Base-by-base conservation (phyloP, 2,113 vertebrate genomes). In the Harpagus bidentatus region DNA sequence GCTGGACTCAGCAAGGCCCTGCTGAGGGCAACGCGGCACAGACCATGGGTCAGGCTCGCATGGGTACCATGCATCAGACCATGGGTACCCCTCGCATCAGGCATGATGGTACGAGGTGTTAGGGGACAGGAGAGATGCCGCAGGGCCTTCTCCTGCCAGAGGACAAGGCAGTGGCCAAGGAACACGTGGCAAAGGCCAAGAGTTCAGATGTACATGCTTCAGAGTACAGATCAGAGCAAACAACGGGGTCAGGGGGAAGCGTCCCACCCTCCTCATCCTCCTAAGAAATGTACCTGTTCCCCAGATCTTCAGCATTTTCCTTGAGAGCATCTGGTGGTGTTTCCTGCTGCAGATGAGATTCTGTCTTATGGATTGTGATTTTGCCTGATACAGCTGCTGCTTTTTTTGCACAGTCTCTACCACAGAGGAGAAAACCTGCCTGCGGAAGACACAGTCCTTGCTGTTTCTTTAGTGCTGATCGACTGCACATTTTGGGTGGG, bases 391-490 rank as follows among this genome's bases (percentile, higher is more conserved):
- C 7, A 77, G 71, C 67, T 73, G 53, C 47, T 0, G 1, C 47
- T 58, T 7, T 19, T 67, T 80, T 70, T 86, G 65, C 72, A 65
- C 38, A 76, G n/a, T 42, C 61, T 52, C 29, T 32, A 50, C 23
- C 62, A 32, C 43, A 18, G 63, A 12, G 40, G 47, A 31, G 89
- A 65, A 16, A 19, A 61, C 11, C 38, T 50, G 29, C 22, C 34
- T 7, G 20, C 1, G 2, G 55, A 45, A 81, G 61, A 47, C 0
- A 0, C 42, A 22, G 43, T 48, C 61, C 81, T 45, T 36, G 43
- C n/a, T 72, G n/a, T 6, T 82, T 19, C 63, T 82, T 79, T 16
- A 85, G 82, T 7, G 40, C 76, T 72, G 71, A 43, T 10, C 0
- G 0, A 29, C 20, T 40, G 50, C 82, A 73, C 53, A 12, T 65